Percentiles rank a stretch among this genome's conserved stretches.
Conservation (phyloP, 2,888 invertebrate species). For the Saturnia pavonia region DNA sequence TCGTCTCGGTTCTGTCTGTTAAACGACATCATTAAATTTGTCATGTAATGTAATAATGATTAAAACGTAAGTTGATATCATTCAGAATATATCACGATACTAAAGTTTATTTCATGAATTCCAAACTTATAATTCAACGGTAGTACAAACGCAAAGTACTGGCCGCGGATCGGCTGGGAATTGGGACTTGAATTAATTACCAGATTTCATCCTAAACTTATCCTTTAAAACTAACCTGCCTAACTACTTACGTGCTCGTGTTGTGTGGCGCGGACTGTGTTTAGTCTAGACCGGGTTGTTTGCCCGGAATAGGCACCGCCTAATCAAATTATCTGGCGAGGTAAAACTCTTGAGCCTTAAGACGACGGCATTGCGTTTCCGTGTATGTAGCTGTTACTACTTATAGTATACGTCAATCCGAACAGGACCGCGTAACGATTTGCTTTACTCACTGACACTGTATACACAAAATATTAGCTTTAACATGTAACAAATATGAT, state of each 20-base stretch:
- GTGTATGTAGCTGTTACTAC: background rate
- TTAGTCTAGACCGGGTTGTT: slow-evolving; percentile 25
- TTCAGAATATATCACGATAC: background rate
- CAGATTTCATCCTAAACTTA: background rate
- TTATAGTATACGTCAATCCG: background rate
- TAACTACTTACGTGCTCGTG: background rate
- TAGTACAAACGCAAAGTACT: background rate
- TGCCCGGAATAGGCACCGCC: slow-evolving; percentile 15
- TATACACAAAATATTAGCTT: background rate
- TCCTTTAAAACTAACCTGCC: background rate
- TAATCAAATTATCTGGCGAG: slow-evolving; percentile 12
- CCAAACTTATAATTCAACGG: background rate
- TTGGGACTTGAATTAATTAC: background rate
- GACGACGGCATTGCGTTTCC: background rate
- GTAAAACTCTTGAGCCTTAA: background rate
- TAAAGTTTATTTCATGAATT: background rate
- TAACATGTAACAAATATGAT: background rate
- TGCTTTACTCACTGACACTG: background rate
- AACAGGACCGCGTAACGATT: background rate
- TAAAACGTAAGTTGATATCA: background rate
- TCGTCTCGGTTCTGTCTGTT: too few relatives aligned
- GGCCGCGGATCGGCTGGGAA: background rate
- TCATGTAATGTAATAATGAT: too few relatives aligned
- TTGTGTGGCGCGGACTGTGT: slow-evolving; percentile 17
- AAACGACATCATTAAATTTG: too few relatives aligned